phyloP scores from a whole-genome alignment of 2,113 vertebrate species.

The Furnarius figulus region DNA sequence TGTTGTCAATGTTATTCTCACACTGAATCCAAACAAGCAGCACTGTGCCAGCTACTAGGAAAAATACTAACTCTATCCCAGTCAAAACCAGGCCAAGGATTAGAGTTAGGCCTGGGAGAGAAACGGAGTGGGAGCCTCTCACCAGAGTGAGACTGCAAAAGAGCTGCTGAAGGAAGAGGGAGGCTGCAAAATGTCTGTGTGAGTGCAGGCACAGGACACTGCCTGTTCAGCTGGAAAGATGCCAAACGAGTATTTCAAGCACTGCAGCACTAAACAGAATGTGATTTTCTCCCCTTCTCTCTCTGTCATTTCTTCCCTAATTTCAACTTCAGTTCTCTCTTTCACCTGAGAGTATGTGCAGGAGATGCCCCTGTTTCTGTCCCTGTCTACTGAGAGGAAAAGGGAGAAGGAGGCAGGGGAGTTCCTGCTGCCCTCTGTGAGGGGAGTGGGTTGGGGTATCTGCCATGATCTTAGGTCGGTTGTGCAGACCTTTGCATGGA shows the following conservation, averaged over 20 bases:
- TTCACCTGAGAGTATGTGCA: background rate
- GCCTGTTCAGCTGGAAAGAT: background rate
- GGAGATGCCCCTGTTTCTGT: background rate
- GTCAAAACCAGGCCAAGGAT: background rate
- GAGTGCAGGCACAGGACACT: background rate
- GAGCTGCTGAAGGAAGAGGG: background rate
- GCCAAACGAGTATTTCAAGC: background rate
- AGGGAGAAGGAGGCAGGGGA: background rate
- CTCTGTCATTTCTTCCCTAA: background rate
- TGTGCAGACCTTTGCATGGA: background rate
- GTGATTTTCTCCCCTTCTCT: background rate
- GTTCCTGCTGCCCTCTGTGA: background rate
- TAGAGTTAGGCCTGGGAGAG: background rate
- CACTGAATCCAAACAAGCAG: rapidly evolving
- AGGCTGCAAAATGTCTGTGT: background rate
- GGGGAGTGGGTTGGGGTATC: background rate
- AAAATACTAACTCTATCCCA: background rate
- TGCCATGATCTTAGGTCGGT: background rate
- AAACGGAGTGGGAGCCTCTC: background rate
- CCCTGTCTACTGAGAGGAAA: background rate
- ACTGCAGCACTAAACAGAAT: background rate
- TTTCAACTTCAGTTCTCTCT: background rate
- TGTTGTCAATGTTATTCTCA: background rate
- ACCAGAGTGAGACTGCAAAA: background rate
- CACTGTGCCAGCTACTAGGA: background rate